Percentiles rank a stretch among this genome's conserved stretches.
These are phyloP conservation scores for Oenanthe melanoleuca DNA, from an alignment of 2,113 vertebrate genomes.

Conservation along the genomic window DNA sequence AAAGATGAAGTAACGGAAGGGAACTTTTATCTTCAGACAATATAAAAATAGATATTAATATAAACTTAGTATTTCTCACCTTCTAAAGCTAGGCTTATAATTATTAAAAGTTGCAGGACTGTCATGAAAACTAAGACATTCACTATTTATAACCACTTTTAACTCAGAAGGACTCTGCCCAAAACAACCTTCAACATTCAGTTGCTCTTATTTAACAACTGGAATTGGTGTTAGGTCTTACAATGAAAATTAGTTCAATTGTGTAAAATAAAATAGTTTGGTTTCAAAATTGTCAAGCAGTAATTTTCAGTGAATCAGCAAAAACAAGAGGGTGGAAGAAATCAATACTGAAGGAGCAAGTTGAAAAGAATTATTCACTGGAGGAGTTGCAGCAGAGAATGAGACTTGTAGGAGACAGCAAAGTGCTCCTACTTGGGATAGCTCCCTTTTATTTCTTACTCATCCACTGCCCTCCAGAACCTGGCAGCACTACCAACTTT, in stretches of 20 bases:
- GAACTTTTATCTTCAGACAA: background rate
- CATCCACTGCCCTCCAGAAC: background rate
- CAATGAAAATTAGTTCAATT: background rate
- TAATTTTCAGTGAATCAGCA: background rate
- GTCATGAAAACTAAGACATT: background rate
- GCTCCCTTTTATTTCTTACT: background rate
- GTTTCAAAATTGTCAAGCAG: background rate
- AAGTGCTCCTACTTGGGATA: background rate
- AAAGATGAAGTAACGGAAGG: background rate
- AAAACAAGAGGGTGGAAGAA: background rate
- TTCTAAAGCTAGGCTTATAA: background rate
- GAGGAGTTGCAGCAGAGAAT: background rate
- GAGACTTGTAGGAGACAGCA: background rate
- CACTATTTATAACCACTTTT: background rate
- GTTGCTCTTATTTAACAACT: background rate
- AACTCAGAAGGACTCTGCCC: background rate
- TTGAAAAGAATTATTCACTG: background rate
- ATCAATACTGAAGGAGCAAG: background rate
- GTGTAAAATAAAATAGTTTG: background rate
- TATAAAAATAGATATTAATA: background rate
- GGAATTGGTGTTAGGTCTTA: background rate
- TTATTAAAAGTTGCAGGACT: background rate
- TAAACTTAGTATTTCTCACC: background rate
- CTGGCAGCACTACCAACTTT: background rate
- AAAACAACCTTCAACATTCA: background rate